Conservation (phyloP, 2,888 invertebrate genomes). For the Lottia gigantea region DNA sequence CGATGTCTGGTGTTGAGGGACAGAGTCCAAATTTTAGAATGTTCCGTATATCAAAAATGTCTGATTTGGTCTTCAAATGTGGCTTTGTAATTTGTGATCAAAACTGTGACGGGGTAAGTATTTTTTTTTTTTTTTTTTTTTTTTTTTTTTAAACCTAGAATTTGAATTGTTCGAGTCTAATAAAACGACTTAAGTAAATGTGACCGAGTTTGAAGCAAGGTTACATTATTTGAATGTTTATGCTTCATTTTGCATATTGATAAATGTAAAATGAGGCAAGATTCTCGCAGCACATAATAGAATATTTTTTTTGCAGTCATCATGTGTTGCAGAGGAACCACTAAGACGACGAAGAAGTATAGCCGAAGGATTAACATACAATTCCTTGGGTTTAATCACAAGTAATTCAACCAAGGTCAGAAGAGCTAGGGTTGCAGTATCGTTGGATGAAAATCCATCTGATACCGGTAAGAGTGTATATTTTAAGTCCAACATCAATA, state of each 20-base stretch:
- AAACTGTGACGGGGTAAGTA: slow-evolving; percentile 11
- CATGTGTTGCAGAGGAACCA: neutral
- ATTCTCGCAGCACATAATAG: too few species aligned
- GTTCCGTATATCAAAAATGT: slow-evolving; percentile 8
- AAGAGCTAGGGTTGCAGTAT: neutral
- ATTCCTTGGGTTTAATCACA: neutral
- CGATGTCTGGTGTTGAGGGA: neutral
- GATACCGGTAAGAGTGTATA: too few species aligned
- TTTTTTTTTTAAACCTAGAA: too few species aligned
- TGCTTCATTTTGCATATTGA: too few species aligned
- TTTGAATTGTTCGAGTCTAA: too few species aligned
- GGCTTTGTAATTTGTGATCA: slow-evolving; percentile 12
- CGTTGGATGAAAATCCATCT: too few species aligned
- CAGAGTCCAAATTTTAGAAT: slow-evolving; percentile 14
- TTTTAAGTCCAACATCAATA: too few species aligned
- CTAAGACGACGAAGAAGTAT: neutral
- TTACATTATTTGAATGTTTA: too few species aligned
- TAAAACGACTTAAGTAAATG: too few species aligned
- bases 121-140: neutral
- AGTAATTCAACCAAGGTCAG: neutral
- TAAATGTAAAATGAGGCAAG: too few species aligned
- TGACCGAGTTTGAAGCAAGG: too few species aligned
- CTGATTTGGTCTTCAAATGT: neutral
- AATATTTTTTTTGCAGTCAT: neutral
- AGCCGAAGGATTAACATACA: neutral